Evolutionary conservation across 2,113 vertebrate genomes (phyloP), one percentile per base, ranked within the genome.

Genomic region (Columbina picui): DNA sequence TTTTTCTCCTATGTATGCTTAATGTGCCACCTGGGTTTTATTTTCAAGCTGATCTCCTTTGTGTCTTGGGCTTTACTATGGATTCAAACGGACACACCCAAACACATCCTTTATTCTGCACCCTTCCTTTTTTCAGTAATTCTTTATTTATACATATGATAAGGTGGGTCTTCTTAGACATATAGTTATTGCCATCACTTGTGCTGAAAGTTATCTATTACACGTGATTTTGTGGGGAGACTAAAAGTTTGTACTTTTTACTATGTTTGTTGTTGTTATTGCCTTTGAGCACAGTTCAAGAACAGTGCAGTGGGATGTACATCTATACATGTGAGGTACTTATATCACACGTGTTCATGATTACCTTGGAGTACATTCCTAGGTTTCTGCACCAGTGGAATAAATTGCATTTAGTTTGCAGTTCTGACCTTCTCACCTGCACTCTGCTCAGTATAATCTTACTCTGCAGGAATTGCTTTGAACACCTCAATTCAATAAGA

Each of bases 401-500:
- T 93, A 94, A 96, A 96, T 89, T 95, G 92, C 74, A 77, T 96
- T 93, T 95, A 87, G 67, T 93, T 90, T 92, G 67, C 89, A 94
- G 73, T 85, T 94, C 84, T 97, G 96, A 96, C 96, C 96, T 96
- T 84, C 93, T 96, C 94, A 94, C 95, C 95, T 95, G 85, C 89
- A 93, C 95, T 92, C 93, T 95, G 90, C 84, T 94, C 90, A 77
- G 95, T 94, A 29, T 92, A 96, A 96, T 94, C 94, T 93, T 92
- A 81, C 96, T 95, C 95, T 88, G 91, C 91, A 91, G 86, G 95
- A 96, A 86, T 76, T 96, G 69, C 90, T 96, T 96, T 96, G 95
- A 93, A 87, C 94, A 96, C 91, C 74, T 95, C 96, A 95, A 93
- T 96, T 93, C 93, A 93, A 89, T 95, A 92, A 96, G 82, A 57